Evolutionary conservation across 2,113 vertebrate species (phyloP).

Genomic region (Castor canadensis): DNA sequence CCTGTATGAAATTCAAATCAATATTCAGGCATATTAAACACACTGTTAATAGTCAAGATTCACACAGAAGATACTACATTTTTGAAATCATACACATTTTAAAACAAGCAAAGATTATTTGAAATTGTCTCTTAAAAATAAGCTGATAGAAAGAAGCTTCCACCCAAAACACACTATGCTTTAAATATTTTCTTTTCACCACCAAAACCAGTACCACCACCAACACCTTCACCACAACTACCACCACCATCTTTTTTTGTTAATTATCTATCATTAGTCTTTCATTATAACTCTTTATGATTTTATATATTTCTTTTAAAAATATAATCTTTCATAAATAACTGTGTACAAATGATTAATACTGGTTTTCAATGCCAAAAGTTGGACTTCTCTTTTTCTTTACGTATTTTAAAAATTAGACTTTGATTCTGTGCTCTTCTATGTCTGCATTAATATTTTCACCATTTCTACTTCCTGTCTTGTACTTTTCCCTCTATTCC

Average conservation of each 20-base stretch:
- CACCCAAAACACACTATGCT: background rate
- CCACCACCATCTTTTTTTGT: background rate
- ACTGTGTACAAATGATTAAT: background rate
- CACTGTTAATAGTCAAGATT: slow-evolving; percentile 32
- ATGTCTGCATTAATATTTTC: background rate
- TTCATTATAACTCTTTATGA: background rate
- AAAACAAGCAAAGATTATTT: background rate
- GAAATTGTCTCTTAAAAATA: background rate
- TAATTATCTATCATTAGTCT: background rate
- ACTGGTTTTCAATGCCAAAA: background rate
- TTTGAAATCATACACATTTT: slow-evolving; percentile 64
- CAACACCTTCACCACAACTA: background rate
- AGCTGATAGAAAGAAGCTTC: background rate
- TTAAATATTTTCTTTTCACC: background rate
- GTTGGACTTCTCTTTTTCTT: background rate
- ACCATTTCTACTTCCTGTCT: background rate
- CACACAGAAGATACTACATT: slow-evolving; percentile 34
- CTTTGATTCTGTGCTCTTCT: background rate
- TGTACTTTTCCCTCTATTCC: background rate
- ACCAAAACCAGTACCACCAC: background rate
- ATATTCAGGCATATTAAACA: background rate
- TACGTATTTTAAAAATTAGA: background rate
- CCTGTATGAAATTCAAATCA: background rate
- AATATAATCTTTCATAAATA: background rate
- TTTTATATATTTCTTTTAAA: background rate